Base-by-base conservation (phyloP, 1,140 invertebrate genomes). In the Polypedilum pembai region DNA sequence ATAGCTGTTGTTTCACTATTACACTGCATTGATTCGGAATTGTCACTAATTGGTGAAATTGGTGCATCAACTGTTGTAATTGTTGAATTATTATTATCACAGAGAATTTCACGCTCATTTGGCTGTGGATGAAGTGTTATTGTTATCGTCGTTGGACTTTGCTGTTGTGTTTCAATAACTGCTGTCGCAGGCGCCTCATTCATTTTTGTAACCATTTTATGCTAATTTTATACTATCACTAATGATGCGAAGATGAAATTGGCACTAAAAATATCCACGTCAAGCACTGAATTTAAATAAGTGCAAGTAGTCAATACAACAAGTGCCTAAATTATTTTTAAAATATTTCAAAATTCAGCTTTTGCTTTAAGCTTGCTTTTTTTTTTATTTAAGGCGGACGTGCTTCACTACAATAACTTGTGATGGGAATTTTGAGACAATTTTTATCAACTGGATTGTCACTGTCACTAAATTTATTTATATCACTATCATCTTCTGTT, bases 371-470 rank as follows among this genome's bases (percentile, higher is more conserved):
- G 65, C 65, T 69, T 69, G 8, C 20, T 18, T 69, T 20, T 20
- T 69, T 69, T 69, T 21, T 20, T 20, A 21, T 69, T 69, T 69
- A 69, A 69, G 65, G 65, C 17, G 65, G 65, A 7, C 65, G 15
- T 8, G 18, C 17, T 69, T 69, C 65, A 69, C 65, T 69, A 18
- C 65, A 69, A 69, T 69, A 69, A 69, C 4, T 69, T 69, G 65
- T 18, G 8, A 69, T 69, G 18, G 65, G 65, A 20, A 69, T 69
- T 4, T 4, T 20, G 7, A 69, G 18, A 10, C 65, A 69, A 21
- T 69, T 69, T 69, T 69, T 69, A 21, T 69, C 65, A 69, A 21
- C 18, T 20, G 20, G 3, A 20, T 8, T 21, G n/a, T 18, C 18
- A 8, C 8, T 21, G 20, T 69, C 65, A 69, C 65, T 69, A 10